Evolutionary conservation across 2,113 vertebrate genomes (phyloP).

Genomic region (Nesospiza acunhae): DNA sequence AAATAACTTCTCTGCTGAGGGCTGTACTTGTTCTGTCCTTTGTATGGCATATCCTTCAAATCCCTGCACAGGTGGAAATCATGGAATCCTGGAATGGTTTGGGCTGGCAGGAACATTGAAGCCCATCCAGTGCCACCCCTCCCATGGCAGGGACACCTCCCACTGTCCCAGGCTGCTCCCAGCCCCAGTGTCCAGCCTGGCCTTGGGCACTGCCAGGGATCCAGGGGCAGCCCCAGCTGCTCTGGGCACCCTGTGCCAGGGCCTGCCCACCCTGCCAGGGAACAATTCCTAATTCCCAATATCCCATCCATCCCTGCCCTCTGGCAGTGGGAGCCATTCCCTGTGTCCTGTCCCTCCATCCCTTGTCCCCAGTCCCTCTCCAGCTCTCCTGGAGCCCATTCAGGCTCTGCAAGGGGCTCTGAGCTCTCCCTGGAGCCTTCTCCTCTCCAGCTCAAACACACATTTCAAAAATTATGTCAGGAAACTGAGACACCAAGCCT

Average conservation of each 20-base stretch:
- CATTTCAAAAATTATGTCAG: background rate
- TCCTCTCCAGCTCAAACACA: background rate
- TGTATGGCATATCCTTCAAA: background rate
- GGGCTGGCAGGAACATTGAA: background rate
- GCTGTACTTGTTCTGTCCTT: background rate
- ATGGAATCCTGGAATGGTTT: background rate
- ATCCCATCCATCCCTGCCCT: background rate
- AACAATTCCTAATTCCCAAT: background rate
- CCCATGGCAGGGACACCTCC: background rate
- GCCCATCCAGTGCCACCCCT: accelerated
- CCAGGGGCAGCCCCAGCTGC: background rate
- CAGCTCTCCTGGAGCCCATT: background rate
- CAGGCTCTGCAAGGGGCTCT: background rate
- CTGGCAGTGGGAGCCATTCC: background rate
- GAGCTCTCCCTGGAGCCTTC: background rate
- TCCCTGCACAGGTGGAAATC: background rate
- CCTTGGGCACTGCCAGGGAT: background rate
- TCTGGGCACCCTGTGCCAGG: background rate
- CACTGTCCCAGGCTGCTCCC: background rate
- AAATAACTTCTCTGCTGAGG: background rate
- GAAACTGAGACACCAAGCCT: background rate
- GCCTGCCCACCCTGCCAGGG: background rate
- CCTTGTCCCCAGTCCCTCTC: background rate
- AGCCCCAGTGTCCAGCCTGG: background rate
- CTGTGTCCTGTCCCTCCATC: background rate